These are phyloP conservation scores for Scleropages formosus DNA, from an alignment of 2,797 vertebrate species.

Conservation along the genomic window DNA sequence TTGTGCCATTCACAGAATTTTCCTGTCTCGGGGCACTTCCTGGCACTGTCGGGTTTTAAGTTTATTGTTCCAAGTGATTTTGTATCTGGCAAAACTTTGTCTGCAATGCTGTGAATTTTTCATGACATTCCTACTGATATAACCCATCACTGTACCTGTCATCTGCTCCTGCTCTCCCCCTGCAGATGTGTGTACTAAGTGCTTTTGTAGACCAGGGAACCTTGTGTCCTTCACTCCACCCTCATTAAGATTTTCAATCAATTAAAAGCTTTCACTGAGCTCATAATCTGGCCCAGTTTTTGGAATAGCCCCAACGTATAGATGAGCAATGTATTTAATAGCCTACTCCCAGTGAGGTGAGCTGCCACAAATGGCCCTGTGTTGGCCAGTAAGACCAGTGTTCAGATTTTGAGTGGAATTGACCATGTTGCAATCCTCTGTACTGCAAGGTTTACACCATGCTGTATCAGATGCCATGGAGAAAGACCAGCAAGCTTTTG, in stretches of 20 bases:
- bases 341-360: conserved; percentile 56
- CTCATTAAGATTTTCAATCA: conserved; percentile 38
- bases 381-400: conserved; percentile 34
- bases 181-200: conserved; percentile 28
- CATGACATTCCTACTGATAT: background rate
- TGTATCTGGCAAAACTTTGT: no score
- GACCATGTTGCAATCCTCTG: no score
- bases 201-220: background rate
- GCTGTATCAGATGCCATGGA: no score
- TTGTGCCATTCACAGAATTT: conserved; percentile 66
- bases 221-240: background rate
- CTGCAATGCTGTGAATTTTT: no score
- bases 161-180: conserved; percentile 51
- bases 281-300: conserved; percentile 38
- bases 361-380: conserved; percentile 53
- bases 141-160: conserved; percentile 30
- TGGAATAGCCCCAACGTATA: conserved; percentile 33
- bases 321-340: conserved; percentile 48
- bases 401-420: background rate
- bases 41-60: conserved; percentile 54
- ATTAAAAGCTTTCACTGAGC: conserved; percentile 44
- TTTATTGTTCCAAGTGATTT: background rate
- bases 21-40: conserved; percentile 63
- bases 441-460: no score
- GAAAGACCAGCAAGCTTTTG: no score